Conservation (phyloP, 2,113 vertebrate genomes). For the Protomyctophum bolini region DNA sequence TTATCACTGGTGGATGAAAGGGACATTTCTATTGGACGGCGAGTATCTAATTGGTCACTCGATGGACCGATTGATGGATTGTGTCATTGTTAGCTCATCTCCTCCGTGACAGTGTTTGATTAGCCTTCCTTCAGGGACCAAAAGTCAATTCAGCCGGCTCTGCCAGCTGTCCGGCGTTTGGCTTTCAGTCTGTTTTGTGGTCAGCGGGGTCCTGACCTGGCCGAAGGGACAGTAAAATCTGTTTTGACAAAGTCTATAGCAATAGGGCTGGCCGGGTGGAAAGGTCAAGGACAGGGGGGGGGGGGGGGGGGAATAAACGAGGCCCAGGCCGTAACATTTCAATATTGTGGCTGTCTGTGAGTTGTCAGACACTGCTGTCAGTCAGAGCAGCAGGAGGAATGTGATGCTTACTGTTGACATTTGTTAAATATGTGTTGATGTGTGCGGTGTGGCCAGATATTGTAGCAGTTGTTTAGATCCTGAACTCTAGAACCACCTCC, state of each 20-base stretch:
- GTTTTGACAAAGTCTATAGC: constrained; percentile 51
- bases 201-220: constrained; percentile 63
- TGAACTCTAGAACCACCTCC: too few species aligned
- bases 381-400: constrained; percentile 17
- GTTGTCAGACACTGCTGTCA: constrained; percentile 28
- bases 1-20: constrained; percentile 13
- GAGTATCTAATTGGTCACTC: constrained; percentile 61
- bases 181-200: constrained; percentile 34
- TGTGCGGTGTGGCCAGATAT: too few species aligned
- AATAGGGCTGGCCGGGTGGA: constrained; percentile 55
- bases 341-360: constrained; percentile 40
- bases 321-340: constrained; percentile 51
- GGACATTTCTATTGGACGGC: constrained; percentile 57
- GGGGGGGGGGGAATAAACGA: constrained; percentile 17
- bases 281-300: constrained; percentile 68
- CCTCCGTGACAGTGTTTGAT: constrained; percentile 74
- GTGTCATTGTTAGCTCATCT: constrained; percentile 66
- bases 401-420: too few species aligned
- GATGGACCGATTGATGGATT: constrained; percentile 56
- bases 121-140: constrained; percentile 78
- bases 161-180: constrained; percentile 72
- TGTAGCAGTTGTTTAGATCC: too few species aligned
- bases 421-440: too few species aligned
- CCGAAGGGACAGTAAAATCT: constrained; percentile 33
- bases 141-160: constrained; percentile 39